Conservation (phyloP, 2,113 vertebrate genomes). For the Bagarius yarrelli region DNA sequence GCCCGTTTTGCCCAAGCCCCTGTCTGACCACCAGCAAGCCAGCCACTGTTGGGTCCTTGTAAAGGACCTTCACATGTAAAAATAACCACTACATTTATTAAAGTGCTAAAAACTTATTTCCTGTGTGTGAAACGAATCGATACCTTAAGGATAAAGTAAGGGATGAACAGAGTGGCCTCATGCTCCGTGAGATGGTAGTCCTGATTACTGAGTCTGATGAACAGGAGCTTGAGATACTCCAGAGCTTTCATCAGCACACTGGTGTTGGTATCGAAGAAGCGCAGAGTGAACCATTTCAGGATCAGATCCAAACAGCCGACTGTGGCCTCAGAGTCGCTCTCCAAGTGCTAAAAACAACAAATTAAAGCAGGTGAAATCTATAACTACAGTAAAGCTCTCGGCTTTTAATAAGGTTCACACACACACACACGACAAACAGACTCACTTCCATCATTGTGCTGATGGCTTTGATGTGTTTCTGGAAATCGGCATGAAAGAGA, state of each 20-base stretch:
- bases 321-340: constrained; percentile 87
- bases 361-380: not conserved
- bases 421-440: not conserved
- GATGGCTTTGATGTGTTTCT: constrained; percentile 92
- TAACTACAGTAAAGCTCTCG: too few species aligned
- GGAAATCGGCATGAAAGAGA: constrained; percentile 95
- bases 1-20: too few species aligned
- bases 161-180: constrained; percentile 91
- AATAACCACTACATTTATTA: too few species aligned
- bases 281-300: constrained; percentile 93
- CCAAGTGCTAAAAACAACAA: constrained; percentile 78
- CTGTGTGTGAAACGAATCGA: too few species aligned
- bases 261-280: constrained; percentile 98
- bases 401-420: too few species aligned
- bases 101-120: too few species aligned
- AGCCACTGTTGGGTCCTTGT: too few species aligned
- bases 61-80: too few species aligned
- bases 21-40: too few species aligned
- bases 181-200: constrained; percentile 93
- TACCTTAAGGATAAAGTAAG: constrained; percentile 96
- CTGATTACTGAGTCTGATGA: constrained; percentile 81
- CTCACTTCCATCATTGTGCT: constrained; percentile 86
- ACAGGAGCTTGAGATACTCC: constrained; percentile 94
- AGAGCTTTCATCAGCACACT: constrained; percentile 94
- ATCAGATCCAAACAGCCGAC: constrained; percentile 92